These are phyloP conservation scores for Euplagia quadripunctaria DNA, from an alignment of 2,888 invertebrate species.

Conservation along the genomic window DNA sequence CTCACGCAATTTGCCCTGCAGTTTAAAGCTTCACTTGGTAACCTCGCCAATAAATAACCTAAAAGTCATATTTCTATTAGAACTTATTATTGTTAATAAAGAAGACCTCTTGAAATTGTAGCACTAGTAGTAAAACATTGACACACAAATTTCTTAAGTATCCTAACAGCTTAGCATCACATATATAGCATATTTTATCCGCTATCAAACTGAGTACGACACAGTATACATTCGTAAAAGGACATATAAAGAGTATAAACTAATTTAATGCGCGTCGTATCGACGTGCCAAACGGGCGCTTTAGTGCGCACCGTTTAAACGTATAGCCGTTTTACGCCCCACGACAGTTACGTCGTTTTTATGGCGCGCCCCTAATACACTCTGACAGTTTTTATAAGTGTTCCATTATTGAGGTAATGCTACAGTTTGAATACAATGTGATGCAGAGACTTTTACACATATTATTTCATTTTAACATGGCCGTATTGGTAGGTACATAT, in stretches of 20 bases:
- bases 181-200: slow-evolving; percentile 29
- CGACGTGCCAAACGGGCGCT: slow-evolving; percentile 50
- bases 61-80: too few relatives aligned
- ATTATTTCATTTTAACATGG: neutral
- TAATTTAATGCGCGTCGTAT: slow-evolving; percentile 61
- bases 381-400: slow-evolving; percentile 48
- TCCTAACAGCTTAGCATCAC: neutral
- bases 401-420: slow-evolving; percentile 15
- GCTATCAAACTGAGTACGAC: slow-evolving; percentile 33
- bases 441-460: too few relatives aligned
- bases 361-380: slow-evolving; percentile 48
- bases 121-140: neutral
- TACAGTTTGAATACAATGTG: neutral
- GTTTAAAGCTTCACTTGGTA: neutral
- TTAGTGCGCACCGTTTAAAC: slow-evolving; percentile 65
- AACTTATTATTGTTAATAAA: too few relatives aligned
- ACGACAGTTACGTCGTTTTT: slow-evolving; percentile 53
- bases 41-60: neutral
- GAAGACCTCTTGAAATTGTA: too few relatives aligned
- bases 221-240: slow-evolving; percentile 8
- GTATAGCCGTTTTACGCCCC: slow-evolving; percentile 64
- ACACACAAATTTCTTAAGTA: neutral
- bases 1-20: neutral
- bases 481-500: neutral
- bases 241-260: slow-evolving; percentile 50